Evolutionary conservation across 1,140 invertebrate species (phyloP).

Genomic region (Hyles euphorbiae): DNA sequence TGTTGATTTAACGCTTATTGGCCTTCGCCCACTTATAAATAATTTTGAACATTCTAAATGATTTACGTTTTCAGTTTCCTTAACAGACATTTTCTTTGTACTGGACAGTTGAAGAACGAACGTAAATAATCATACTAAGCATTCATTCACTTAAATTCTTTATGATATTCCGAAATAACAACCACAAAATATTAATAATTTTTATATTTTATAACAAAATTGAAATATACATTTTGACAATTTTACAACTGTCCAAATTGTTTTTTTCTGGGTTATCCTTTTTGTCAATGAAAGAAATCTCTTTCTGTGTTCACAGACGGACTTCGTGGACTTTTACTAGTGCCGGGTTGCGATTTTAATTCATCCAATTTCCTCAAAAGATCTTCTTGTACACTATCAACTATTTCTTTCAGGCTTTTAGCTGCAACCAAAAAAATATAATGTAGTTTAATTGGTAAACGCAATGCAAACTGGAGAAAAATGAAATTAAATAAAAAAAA

Average conservation of each 20-base stretch:
- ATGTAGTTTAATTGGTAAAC: too few species aligned
- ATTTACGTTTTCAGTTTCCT: neutral
- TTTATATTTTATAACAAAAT: conserved; percentile 1
- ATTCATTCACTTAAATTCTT: too few species aligned
- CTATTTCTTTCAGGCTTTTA: conserved; percentile 68
- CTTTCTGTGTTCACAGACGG: too few species aligned
- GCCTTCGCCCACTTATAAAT: too few species aligned
- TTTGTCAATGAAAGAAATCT: neutral
- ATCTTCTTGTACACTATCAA: conserved; percentile 65
- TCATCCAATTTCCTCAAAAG: conserved; percentile 61
- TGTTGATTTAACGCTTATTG: too few species aligned
- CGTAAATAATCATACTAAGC: too few species aligned
- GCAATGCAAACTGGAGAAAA: too few species aligned
- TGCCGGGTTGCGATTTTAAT: conserved; percentile 37
- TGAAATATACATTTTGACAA: neutral
- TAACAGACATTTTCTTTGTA: too few species aligned
- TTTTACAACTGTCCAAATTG: neutral
- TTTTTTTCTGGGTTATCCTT: conserved; percentile 14
- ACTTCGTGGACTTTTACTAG: conserved; percentile 16
- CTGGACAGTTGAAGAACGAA: too few species aligned
- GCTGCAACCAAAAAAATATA: conserved; percentile 33
- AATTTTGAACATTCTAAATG: too few species aligned
- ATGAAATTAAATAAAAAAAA: too few species aligned
- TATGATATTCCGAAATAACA: too few species aligned
- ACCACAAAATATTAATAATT: neutral